Conservation (phyloP, 2,797 vertebrate genomes). For the Acropternis orthonyx region DNA sequence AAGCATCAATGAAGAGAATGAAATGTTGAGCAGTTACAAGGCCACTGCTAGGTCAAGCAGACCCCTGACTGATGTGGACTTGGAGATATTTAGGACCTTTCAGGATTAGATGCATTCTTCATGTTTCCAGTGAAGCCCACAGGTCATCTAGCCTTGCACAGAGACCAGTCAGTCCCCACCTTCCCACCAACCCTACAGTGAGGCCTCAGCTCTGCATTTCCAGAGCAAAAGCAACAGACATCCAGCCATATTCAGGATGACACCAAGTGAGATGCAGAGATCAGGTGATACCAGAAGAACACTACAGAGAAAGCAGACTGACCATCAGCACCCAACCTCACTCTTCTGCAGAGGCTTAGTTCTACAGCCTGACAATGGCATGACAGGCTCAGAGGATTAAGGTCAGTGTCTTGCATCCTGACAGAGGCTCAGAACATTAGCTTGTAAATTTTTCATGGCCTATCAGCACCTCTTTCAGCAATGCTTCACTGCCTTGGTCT, state of each 20-base stretch:
- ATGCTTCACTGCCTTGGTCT: background rate
- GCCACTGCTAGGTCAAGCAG: background rate
- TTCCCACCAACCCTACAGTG: background rate
- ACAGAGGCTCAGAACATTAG: background rate
- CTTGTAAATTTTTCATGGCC: conserved; percentile 10
- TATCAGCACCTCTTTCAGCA: background rate
- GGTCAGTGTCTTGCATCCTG: background rate
- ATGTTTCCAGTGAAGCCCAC: background rate
- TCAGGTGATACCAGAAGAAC: background rate
- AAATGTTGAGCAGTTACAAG: background rate
- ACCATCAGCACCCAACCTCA: background rate
- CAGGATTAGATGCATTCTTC: background rate
- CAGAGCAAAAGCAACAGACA: background rate
- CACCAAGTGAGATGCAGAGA: accelerated
- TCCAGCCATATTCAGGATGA: accelerated
- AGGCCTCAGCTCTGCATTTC: background rate
- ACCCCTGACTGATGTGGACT: background rate
- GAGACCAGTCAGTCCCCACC: background rate
- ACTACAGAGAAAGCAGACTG: background rate
- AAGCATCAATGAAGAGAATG: background rate
- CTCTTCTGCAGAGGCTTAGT: background rate
- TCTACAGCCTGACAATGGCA: background rate
- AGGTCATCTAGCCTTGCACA: background rate
- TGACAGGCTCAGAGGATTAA: background rate
- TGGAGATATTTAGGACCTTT: background rate